Evolutionary conservation across 2,113 vertebrate genomes (phyloP), one percentile per base, ranked within the genome.

Genomic region (Ascaphus truei): DNA sequence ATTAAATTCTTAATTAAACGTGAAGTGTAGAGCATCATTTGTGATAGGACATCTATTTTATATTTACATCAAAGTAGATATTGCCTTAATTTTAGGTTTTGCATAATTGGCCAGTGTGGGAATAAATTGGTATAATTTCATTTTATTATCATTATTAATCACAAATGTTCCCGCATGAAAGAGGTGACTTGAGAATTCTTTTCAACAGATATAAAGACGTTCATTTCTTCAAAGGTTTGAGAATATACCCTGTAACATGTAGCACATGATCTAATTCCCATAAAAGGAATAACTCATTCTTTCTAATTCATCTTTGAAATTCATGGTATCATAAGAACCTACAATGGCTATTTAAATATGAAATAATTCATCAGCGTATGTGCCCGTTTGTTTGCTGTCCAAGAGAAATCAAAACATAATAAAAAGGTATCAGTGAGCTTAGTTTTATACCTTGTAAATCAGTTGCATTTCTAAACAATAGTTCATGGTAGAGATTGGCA

Each of bases 81-180:
- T 34, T 59, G 30, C 30, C 43, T 22, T 31, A 13, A 33, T 31
- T 25, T 26, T 36, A 39, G 34, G 48, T 16, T 52, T 22, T 36
- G 41, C 16, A 34, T 69, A 69, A 69, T 69, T 69, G 56, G 56
- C 30, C 47, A 69, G 57, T 39, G 26, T 41, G 67, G 56, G 67
- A 69, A 69, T 69, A 61, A 69, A 60, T 16, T 51, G 33, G 27
- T 29, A 6, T 61, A 69, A 69, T 61, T 61, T 61, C 31, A 26
- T 60, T 25, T 60, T 55, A 69, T 69, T 60, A 69, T 39, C 36
- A 52, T 52, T n/a, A n/a, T n/a, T 60, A 69, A 60, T 69, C 67
- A 61, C 33, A 25, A 15, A 20, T 60, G 56, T 59, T 36, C 33
- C 57, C 7, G 16, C 56, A 26, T 36, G 2, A 4, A 47, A 48